These are phyloP conservation scores for Myotis davidii DNA, from an alignment of 2,113 vertebrate genomes.

Conservation along the genomic window DNA sequence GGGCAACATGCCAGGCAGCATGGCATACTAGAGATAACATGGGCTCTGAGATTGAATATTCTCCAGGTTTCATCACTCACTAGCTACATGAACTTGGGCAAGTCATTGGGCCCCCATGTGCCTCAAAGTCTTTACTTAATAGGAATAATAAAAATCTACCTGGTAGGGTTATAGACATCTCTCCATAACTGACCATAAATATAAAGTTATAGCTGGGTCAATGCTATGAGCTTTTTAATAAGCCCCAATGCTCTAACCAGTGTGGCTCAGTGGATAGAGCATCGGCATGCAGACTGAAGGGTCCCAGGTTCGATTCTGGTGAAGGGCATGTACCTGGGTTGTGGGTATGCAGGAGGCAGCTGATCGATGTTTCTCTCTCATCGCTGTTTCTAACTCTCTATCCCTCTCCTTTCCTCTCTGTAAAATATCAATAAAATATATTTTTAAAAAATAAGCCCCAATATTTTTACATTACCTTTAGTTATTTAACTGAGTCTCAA, in stretches of 20 bases:
- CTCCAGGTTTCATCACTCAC: neutral
- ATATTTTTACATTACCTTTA: neutral
- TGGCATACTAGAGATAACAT: neutral
- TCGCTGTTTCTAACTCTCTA: too few relatives aligned
- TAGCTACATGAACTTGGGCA: neutral
- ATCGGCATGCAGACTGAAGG: too few relatives aligned
- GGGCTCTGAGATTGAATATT: neutral
- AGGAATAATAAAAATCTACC: neutral
- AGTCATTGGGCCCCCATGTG: neutral
- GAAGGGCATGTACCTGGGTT: too few relatives aligned
- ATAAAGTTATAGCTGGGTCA: neutral
- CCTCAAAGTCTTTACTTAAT: neutral
- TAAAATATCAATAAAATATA: too few relatives aligned
- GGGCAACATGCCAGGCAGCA: neutral
- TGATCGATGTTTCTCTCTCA: too few relatives aligned
- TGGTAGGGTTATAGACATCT: neutral
- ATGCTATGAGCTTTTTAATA: neutral
- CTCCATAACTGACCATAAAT: neutral
- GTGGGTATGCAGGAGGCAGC: too few relatives aligned
- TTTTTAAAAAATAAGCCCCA: neutral
- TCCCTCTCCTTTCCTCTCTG: too few relatives aligned
- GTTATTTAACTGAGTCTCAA: neutral
- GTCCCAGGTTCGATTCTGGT: too few relatives aligned
- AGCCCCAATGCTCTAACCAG: neutral
- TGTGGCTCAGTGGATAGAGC: too few relatives aligned